These are phyloP conservation scores for Leuciscus waleckii DNA, from an alignment of 2,797 vertebrate species.

Conservation along the genomic window DNA sequence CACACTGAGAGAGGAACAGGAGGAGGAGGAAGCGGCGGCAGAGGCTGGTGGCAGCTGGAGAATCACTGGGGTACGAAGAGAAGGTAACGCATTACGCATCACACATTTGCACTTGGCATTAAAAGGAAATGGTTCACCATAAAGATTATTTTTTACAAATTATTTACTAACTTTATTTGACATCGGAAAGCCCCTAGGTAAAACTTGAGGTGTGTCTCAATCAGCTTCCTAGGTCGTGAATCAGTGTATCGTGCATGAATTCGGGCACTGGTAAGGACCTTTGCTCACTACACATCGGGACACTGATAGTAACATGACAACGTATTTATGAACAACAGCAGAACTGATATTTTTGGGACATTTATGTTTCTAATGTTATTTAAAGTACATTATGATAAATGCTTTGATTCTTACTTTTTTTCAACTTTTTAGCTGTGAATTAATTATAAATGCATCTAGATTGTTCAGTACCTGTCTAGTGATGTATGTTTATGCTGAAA, in stretches of 20 bases:
- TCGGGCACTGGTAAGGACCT: too few species aligned
- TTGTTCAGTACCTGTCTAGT: neutral
- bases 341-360: neutral
- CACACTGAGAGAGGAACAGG: conserved; percentile 88
- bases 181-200: neutral
- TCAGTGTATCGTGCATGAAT: neutral
- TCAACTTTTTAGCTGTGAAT: neutral
- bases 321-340: neutral
- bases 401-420: neutral
- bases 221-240: neutral
- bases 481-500: neutral
- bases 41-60: conserved; percentile 83
- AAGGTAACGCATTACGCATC: conserved; percentile 69
- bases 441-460: neutral
- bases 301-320: too few species aligned
- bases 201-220: neutral
- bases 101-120: neutral
- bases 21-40: conserved; percentile 80
- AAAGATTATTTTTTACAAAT: neutral
- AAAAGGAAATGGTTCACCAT: too few species aligned
- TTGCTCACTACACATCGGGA: too few species aligned
- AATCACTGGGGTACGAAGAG: conserved; percentile 78
- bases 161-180: neutral
- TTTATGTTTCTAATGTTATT: neutral
- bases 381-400: neutral